Conservation (phyloP, 2,797 vertebrate genomes). For the Pogoniulus pusillus region DNA sequence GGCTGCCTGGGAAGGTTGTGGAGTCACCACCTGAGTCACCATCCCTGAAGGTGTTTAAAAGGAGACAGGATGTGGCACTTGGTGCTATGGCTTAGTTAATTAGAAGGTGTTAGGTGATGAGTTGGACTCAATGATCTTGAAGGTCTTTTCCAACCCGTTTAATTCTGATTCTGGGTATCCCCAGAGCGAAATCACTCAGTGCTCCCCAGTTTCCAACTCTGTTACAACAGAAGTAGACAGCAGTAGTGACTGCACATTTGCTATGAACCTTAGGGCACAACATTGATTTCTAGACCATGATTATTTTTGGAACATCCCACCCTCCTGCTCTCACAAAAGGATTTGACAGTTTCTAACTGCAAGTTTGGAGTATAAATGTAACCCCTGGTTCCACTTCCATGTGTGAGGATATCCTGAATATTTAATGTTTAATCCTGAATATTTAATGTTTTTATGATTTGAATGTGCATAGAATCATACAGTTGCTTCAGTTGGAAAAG, state of each 20-base stretch:
- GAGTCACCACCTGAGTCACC: too few species aligned
- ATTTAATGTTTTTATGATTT: neutral
- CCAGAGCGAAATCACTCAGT: neutral
- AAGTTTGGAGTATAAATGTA: neutral
- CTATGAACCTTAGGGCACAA: conserved; percentile 45
- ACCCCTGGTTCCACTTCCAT: neutral
- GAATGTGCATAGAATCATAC: neutral
- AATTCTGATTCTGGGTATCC: too few species aligned
- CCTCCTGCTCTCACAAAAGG: neutral
- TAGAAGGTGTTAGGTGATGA: too few species aligned
- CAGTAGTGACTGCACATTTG: neutral
- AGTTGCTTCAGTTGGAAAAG: too few species aligned
- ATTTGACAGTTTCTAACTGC: neutral
- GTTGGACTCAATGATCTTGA: too few species aligned
- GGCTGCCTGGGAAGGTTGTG: too few species aligned
- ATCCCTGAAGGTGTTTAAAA: too few species aligned
- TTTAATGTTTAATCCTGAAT: neutral
- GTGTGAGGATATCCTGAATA: neutral
- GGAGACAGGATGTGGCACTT: too few species aligned
- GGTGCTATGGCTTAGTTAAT: too few species aligned
- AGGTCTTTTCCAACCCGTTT: too few species aligned
- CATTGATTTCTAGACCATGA: neutral
- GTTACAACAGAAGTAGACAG: neutral
- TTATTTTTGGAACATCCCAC: conserved; percentile 12
- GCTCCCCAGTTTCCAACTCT: conserved; percentile 12